Conservation (phyloP, 2,888 invertebrate species). For the Leucophora obtusa region DNA sequence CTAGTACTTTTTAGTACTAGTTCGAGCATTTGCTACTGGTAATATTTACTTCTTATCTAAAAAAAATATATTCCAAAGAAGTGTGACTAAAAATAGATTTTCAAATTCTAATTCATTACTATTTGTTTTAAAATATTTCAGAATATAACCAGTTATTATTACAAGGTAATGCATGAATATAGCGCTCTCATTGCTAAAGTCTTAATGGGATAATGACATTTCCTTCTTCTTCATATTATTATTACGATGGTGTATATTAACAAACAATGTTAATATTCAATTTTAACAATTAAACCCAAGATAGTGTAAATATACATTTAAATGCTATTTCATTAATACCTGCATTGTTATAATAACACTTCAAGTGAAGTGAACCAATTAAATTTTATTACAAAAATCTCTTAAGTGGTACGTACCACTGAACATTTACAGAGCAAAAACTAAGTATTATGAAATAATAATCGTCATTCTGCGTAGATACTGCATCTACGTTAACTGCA, state of each 20-base stretch:
- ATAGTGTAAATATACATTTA: constrained; percentile 17
- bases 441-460: neutral
- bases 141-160: too few relatives aligned
- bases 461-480: neutral
- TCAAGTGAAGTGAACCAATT: constrained; percentile 47
- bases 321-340: neutral
- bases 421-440: constrained; percentile 23
- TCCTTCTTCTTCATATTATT: neutral
- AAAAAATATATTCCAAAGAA: too few relatives aligned
- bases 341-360: constrained; percentile 46
- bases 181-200: too few relatives aligned
- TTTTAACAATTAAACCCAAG: constrained; percentile 50
- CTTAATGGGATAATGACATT: too few relatives aligned
- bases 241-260: neutral
- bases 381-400: constrained; percentile 58
- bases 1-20: too few relatives aligned
- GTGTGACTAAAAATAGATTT: too few relatives aligned
- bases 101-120: too few relatives aligned
- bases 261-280: constrained; percentile 5
- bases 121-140: too few relatives aligned
- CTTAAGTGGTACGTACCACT: constrained; percentile 47
- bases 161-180: too few relatives aligned
- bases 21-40: too few relatives aligned
- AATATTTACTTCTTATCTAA: too few relatives aligned
- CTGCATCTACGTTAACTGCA: neutral